Evolutionary conservation across 2,888 invertebrate species (phyloP).

Genomic region (Callyntrura guangdongensis): DNA sequence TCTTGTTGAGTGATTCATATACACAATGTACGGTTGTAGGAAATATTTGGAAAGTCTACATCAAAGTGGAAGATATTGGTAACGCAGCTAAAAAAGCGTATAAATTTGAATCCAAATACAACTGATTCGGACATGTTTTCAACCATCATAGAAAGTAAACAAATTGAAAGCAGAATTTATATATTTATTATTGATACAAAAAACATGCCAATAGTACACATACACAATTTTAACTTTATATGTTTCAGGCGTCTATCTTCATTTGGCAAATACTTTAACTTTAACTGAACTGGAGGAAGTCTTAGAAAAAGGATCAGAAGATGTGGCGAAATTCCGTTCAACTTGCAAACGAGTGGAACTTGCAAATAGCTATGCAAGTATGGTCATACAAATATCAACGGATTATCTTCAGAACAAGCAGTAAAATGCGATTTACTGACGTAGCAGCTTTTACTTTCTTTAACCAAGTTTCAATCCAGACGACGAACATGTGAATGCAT

Average conservation of each 20-base stretch:
- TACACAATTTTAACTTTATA: not conserved
- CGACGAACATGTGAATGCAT: not conserved
- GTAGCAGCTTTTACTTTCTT: not conserved
- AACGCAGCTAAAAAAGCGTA: constrained; percentile 81
- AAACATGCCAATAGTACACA: not conserved
- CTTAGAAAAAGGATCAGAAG: constrained; percentile 83
- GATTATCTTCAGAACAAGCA: constrained; percentile 81
- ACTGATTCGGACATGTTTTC: constrained; percentile 81
- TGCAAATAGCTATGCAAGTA: constrained; percentile 82
- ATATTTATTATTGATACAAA: not conserved
- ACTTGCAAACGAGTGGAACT: constrained; percentile 83
- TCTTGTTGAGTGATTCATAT: not conserved
- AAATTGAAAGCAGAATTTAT: not conserved
- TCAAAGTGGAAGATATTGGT: constrained; percentile 83
- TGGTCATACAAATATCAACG: constrained; percentile 82
- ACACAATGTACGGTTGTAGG: constrained; percentile 69
- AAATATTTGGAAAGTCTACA: constrained; percentile 83
- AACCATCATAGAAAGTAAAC: constrained; percentile 84
- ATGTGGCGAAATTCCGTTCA: constrained; percentile 81
- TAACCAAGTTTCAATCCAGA: too few relatives aligned
- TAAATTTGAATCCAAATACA: constrained; percentile 78
- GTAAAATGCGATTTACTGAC: constrained; percentile 41
- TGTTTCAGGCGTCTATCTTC: constrained; percentile 84
- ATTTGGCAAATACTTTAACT: constrained; percentile 83
- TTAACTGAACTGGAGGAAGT: constrained; percentile 83